phyloP scores from a whole-genome alignment of 2,113 vertebrate species.

The Ibidorhyncha struthersii region DNA sequence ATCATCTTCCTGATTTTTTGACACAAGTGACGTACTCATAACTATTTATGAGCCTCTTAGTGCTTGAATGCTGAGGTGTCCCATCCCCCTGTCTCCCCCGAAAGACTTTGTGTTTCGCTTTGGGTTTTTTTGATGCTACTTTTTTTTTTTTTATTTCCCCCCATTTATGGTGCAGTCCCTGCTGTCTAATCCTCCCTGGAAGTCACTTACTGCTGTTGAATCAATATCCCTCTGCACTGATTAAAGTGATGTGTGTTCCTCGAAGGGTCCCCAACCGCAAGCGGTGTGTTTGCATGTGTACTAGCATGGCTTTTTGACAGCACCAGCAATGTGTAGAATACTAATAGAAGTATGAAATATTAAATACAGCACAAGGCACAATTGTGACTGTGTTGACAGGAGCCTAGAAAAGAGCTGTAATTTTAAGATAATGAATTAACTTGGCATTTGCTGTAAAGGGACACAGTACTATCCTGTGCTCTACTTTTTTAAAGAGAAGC shows the following conservation, averaged over 20 bases:
- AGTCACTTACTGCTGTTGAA: background rate
- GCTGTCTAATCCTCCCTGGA: background rate
- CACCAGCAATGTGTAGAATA: background rate
- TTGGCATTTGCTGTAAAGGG: background rate
- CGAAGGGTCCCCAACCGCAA: background rate
- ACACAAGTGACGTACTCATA: background rate
- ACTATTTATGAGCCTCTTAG: background rate
- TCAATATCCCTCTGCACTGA: background rate
- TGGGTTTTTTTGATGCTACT: background rate
- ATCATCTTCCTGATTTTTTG: background rate
- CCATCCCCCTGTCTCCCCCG: fast-evolving
- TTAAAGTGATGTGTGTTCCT: background rate
- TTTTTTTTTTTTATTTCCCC: no score
- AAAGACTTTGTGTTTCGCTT: background rate
- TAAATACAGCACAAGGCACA: background rate
- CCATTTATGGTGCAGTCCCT: background rate
- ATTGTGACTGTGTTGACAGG: background rate
- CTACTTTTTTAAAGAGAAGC: background rate
- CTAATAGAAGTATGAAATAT: background rate
- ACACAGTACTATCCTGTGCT: background rate
- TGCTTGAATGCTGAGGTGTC: background rate
- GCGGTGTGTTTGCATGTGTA: background rate
- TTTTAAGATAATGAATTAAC: background rate
- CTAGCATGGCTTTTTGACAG: background rate
- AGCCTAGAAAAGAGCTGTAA: background rate